Conservation (phyloP, 2,888 invertebrate genomes). For the Cremastinae sp. region DNA sequence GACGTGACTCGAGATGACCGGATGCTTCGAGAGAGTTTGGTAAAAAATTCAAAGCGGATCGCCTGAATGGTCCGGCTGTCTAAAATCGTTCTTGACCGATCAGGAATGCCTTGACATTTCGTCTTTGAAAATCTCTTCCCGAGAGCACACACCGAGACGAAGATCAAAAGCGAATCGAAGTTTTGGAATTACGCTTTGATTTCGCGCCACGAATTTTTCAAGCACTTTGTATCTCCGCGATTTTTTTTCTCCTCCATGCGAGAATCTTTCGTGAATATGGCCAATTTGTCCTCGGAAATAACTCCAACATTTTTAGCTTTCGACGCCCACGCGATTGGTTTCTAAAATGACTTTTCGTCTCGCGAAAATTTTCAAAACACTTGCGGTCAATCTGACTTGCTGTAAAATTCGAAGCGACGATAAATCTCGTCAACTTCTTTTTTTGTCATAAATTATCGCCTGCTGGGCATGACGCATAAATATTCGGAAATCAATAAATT, state of each 20-base stretch:
- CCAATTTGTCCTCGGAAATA: slow-evolving; percentile 38
- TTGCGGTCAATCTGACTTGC: neutral
- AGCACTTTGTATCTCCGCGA: neutral
- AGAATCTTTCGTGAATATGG: slow-evolving; percentile 32
- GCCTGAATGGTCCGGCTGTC: slow-evolving; percentile 68
- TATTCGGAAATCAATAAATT: neutral
- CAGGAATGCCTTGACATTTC: slow-evolving; percentile 72
- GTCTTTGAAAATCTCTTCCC: slow-evolving; percentile 38
- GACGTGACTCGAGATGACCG: slow-evolving; percentile 30
- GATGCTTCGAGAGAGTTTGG: slow-evolving; percentile 26
- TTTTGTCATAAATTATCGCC: neutral
- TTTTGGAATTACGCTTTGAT: too few species aligned
- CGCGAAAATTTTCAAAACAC: slow-evolving; percentile 29
- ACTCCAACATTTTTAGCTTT: slow-evolving; percentile 4
- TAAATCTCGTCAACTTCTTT: neutral
- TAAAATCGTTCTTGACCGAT: slow-evolving; percentile 76
- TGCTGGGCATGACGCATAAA: slow-evolving; percentile 1
- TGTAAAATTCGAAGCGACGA: neutral
- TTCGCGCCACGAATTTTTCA: too few species aligned
- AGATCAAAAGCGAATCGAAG: too few species aligned
- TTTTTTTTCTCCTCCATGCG: neutral
- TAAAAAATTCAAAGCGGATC: slow-evolving; percentile 54
- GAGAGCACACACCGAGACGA: neutral
- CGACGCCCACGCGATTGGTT: slow-evolving; percentile 24
- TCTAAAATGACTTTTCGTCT: neutral